A percentile compares a stretch with the other conserved stretches of the same genome.
phyloP scores from a whole-genome alignment of 92 coral and sea anemone species.

The Umimayanthus chanpuru region DNA sequence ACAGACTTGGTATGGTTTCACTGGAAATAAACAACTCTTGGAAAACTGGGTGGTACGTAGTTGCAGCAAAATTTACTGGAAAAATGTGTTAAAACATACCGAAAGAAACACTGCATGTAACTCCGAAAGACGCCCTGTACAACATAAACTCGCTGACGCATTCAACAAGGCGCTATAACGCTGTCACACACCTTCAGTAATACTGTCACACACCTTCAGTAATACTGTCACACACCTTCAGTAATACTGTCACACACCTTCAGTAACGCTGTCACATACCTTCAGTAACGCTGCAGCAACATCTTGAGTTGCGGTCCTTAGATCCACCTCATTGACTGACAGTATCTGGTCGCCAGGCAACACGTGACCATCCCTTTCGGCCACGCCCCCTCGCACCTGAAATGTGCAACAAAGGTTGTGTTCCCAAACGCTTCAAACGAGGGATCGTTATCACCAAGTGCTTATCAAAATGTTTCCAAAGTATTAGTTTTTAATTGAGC shows the following conservation, averaged over 20 bases:
- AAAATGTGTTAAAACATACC: too few relatives aligned
- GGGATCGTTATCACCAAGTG: background rate
- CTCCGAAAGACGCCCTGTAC: too few relatives aligned
- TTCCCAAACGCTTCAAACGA: background rate
- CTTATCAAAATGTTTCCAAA: background rate
- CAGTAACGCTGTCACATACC: conserved; percentile 50
- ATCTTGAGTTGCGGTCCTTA: conserved; percentile 88
- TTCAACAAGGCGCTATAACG: background rate
- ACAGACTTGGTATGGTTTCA: too few relatives aligned
- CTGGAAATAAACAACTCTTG: too few relatives aligned
- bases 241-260: too few relatives aligned
- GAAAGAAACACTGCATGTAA: too few relatives aligned
- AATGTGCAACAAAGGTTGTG: background rate
- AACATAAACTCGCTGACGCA: too few relatives aligned
- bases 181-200: background rate
- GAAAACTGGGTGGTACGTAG: too few relatives aligned
- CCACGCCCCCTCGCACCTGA: conserved; percentile 94
- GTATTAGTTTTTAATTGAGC: background rate
- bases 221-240: too few relatives aligned
- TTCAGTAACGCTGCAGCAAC: conserved; percentile 85
- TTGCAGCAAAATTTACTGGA: too few relatives aligned
- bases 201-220: too few relatives aligned
- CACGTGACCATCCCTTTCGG: conserved; percentile 89
- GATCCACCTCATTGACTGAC: conserved; percentile 94
- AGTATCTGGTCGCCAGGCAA: conserved; percentile 94